These are phyloP conservation scores for Sciurus niger DNA, from an alignment of 2,113 vertebrate species.

Conservation along the genomic window DNA sequence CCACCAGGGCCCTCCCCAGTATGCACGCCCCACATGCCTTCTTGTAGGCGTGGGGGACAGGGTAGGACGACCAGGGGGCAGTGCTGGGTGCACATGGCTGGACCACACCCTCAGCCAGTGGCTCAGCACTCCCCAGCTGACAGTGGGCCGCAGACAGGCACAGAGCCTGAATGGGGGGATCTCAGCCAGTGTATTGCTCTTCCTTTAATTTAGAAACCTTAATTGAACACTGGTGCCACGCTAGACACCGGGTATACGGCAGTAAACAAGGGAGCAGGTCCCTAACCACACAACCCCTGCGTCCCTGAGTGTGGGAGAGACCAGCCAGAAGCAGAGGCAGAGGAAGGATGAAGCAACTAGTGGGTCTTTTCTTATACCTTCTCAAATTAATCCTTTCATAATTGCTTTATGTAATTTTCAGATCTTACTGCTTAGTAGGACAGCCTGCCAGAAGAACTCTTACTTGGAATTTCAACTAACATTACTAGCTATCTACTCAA, in stretches of 20 bases:
- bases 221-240: rapidly evolving
- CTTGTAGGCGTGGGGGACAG: not conserved
- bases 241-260: not conserved
- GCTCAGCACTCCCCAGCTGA: not conserved
- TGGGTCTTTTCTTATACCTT: not conserved
- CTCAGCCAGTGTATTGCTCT: not conserved
- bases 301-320: not conserved
- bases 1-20: not conserved
- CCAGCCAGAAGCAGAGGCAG: not conserved
- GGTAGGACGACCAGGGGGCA: rapidly evolving
- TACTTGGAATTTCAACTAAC: not conserved
- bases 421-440: not conserved
- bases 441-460: not conserved
- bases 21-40: too few relatives aligned
- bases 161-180: not conserved
- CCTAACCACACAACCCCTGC: not conserved
- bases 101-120: not conserved
- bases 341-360: not conserved
- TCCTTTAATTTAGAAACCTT: not conserved
- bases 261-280: not conserved
- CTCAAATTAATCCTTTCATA: not conserved
- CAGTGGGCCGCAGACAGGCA: not conserved
- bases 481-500: not conserved
- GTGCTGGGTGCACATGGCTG: too few relatives aligned
- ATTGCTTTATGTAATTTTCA: too few relatives aligned